Percentiles rank a stretch among this genome's conserved stretches.
Evolutionary conservation across 2,113 vertebrate genomes (phyloP).

Genomic region (Thryonomys swinderianus): DNA sequence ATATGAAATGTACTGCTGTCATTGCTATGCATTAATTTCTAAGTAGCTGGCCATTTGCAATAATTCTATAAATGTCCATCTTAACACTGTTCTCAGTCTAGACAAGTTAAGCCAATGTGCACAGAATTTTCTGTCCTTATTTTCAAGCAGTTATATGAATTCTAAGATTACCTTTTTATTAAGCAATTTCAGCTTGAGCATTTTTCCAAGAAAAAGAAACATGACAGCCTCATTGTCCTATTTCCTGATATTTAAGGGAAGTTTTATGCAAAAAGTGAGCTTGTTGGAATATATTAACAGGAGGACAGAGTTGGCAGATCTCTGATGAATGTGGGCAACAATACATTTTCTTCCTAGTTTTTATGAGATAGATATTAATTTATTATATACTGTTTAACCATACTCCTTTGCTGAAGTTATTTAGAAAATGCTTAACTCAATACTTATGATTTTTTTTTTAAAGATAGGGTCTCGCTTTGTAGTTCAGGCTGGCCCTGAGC

Average conservation of each 20-base stretch:
- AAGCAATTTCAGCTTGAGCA: slow-evolving; percentile 66
- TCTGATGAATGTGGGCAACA: neutral
- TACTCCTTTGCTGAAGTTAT: neutral
- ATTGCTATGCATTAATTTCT: slow-evolving; percentile 74
- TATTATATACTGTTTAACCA: neutral
- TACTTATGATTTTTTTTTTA: neutral
- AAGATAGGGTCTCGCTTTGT: no score
- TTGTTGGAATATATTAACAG: neutral
- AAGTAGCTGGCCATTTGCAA: slow-evolving; percentile 72
- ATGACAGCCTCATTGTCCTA: slow-evolving; percentile 50
- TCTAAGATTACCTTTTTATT: slow-evolving; percentile 74
- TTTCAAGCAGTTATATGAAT: slow-evolving; percentile 67
- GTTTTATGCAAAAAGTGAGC: slow-evolving; percentile 2
- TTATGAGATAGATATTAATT: neutral
- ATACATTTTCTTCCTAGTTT: neutral
- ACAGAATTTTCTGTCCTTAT: slow-evolving; percentile 53
- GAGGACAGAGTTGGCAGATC: neutral
- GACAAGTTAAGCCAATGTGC: slow-evolving; percentile 67
- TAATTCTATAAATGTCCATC: slow-evolving; percentile 70
- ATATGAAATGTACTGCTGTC: slow-evolving; percentile 65
- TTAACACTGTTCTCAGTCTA: slow-evolving; percentile 69
- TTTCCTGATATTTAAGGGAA: slow-evolving; percentile 25
- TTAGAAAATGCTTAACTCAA: neutral
- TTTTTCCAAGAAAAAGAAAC: slow-evolving; percentile 57
- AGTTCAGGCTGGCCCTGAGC: no score